Evolutionary conservation across 2,797 vertebrate species (phyloP), one percentile per base, ranked within the genome.

Genomic region (Loriculus beryllinus): DNA sequence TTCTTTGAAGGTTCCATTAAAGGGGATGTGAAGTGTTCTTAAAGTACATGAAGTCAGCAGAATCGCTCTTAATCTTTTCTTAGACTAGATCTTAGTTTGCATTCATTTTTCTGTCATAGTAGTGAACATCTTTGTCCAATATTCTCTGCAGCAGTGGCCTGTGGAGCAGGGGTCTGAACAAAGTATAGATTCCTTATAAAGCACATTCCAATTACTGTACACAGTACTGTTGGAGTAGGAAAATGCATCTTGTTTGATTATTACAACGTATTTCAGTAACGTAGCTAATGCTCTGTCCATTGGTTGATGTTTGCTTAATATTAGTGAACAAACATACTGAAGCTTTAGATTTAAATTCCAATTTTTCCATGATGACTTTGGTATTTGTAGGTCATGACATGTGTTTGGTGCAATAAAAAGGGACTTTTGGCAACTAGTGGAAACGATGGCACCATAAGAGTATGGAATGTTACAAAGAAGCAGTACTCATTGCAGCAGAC

Each of bases 401-500:
- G 99, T 78, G 97, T 98, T 26, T 99, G 99, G 99, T 98, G 98
- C 97, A 98, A 95, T 96, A 99, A 98, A 95, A 99, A 99, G 96
- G 98, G 98, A 21, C 98, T 99, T 70, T 63, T 99, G 96, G 99
- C 99, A 2, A 99, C 99, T 9, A 99, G 99, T 76, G 99, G 99
- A 43, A 99, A 97, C n/a, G 99, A 99, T 56, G 99, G 99, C 26
- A 99, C 99, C 3, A 99, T 99, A 60, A 97, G 99, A 42, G 98
- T 99, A 33, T 99, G 99, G 99, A 99, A 98, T 28, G 99, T 99
- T 28, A 99, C 99, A 35, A 99, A 99, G 97, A 99, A 98, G 95
- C 99, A 99, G 35, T 99, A 99, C 95, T 99, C 98, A 3, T 97
- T 99, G 37, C 99, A 99, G 43, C 99, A 99, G 95, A 99, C 99